A percentile compares a stretch with the other conserved stretches of the same genome.
These are phyloP conservation scores for Epirrita christyi DNA, from an alignment of 2,888 invertebrate genomes.

Conservation along the genomic window DNA sequence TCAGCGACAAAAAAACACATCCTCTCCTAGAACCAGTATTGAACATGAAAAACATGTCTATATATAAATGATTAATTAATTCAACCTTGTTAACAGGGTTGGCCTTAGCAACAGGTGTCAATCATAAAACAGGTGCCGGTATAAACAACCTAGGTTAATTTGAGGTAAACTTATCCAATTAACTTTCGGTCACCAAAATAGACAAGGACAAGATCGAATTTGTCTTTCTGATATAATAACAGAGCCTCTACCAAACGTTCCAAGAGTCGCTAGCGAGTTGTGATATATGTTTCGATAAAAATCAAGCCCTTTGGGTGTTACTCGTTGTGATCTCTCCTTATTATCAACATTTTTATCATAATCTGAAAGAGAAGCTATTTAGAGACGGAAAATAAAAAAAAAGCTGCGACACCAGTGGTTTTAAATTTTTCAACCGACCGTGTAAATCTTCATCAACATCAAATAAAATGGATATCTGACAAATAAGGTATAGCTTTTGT, in stretches of 20 bases:
- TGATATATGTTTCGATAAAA: too few species aligned
- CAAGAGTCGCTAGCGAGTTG: constrained; percentile 1
- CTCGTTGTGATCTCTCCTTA: too few species aligned
- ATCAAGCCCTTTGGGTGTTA: too few species aligned
- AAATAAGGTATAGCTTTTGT: too few species aligned
- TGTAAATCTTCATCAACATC: too few species aligned
- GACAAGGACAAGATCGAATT: constrained; percentile 9
- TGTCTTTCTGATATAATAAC: background rate
- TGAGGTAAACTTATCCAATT: constrained; percentile 6
- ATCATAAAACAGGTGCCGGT: constrained; percentile 3
- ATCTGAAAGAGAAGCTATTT: too few species aligned
- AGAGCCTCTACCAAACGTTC: background rate
- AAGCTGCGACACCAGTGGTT: too few species aligned
- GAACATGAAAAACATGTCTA: constrained; percentile 1
- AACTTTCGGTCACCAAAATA: constrained; percentile 1
- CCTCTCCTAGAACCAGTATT: constrained; percentile 9
- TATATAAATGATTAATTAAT: constrained; percentile 12
- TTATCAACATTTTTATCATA: too few species aligned
- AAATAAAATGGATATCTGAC: too few species aligned
- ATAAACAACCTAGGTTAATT: background rate
- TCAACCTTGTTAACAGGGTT: constrained; percentile 18
- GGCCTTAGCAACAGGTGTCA: constrained; percentile 9
- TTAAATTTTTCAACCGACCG: too few species aligned
- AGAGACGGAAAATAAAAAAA: too few species aligned
- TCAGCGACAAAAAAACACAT: constrained; percentile 4